Conservation (phyloP, 2,797 vertebrate species). For the Gallinago nigripennis region DNA sequence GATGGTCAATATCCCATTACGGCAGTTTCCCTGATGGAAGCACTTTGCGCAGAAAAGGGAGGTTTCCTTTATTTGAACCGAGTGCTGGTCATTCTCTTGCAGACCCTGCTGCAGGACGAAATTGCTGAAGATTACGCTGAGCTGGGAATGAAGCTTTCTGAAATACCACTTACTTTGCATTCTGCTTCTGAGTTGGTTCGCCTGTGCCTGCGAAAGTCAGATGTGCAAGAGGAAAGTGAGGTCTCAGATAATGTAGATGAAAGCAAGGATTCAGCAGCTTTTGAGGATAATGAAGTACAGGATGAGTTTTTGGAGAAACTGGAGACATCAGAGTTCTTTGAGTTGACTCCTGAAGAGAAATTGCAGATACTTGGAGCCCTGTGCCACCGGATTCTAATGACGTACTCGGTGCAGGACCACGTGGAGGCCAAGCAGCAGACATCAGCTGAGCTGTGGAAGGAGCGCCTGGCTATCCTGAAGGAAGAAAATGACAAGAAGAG, state of each 20-base stretch:
- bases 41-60: slow-evolving; percentile 88
- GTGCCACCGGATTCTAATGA: slow-evolving; percentile 97
- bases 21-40: slow-evolving; percentile 89
- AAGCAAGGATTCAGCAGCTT: slow-evolving; percentile 78
- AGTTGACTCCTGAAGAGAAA: slow-evolving; percentile 91
- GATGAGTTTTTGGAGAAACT: slow-evolving; percentile 93
- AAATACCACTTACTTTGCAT: slow-evolving; percentile 95
- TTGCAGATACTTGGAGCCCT: slow-evolving; percentile 88
- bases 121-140: slow-evolving; percentile 96
- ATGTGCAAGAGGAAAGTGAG: slow-evolving; percentile 88
- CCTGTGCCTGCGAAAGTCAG: slow-evolving; percentile 91
- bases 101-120: slow-evolving; percentile 95
- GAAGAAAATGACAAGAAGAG: slow-evolving; percentile 93
- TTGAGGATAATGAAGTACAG: slow-evolving; percentile 89
- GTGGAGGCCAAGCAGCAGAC: slow-evolving; percentile 91
- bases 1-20: slow-evolving; percentile 94
- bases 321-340: slow-evolving; percentile 92
- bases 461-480: slow-evolving; percentile 90
- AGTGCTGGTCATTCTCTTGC: slow-evolving; percentile 91
- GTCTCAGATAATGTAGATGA: slow-evolving; percentile 74
- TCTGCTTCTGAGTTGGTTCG: slow-evolving; percentile 93
- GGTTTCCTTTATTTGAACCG: slow-evolving; percentile 95
- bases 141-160: slow-evolving; percentile 92
- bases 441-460: slow-evolving; percentile 92
- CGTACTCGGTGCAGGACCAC: slow-evolving; percentile 94